Evolutionary conservation across 1,140 invertebrate species (phyloP).

Genomic region (Bombyx mori): ASM3026992v2 NC_085119.1:12397501-12398000

Average conservation of each 20-base stretch:
- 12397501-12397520: conserved; percentile 55
- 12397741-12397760: conserved; percentile 46
- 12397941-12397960: conserved; percentile 63
- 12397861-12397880: conserved; percentile 72
- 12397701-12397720: conserved; percentile 55
- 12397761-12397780: conserved; percentile 31
- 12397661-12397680: conserved; percentile 69
- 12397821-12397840: conserved; percentile 56
- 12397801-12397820: conserved; percentile 30
- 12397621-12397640: conserved; percentile 65
- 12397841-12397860: conserved; percentile 70
- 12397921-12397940: conserved; percentile 61
- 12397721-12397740: conserved; percentile 68
- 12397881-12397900: conserved; percentile 57
- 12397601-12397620: conserved; percentile 81
- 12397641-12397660: conserved; percentile 57
- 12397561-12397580: conserved; percentile 84
- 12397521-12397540: conserved; percentile 72
- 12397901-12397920: conserved; percentile 54
- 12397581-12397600: conserved; percentile 87
- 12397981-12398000: conserved; percentile 52
- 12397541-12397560: conserved; percentile 81
- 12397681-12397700: conserved; percentile 46
- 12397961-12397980: conserved; percentile 48
- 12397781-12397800: conserved; percentile 32